Evolutionary conservation across 2,797 vertebrate genomes (phyloP).

Genomic region (Bradypus variegatus): DNA sequence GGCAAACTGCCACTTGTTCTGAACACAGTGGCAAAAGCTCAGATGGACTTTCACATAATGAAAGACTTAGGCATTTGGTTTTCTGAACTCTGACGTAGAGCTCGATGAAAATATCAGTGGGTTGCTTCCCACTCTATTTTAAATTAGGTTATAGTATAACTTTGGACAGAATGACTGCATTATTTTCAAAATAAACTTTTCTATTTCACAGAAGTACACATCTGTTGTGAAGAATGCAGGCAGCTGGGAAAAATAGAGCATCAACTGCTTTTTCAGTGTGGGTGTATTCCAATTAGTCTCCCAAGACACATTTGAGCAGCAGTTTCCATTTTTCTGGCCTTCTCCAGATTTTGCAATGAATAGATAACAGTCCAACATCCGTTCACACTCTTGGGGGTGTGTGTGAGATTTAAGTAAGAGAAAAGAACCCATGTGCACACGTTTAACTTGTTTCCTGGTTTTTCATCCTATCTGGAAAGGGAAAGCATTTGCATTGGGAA

Average conservation of each 20-base stretch:
- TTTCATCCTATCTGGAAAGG: neutral
- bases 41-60: neutral
- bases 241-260: neutral
- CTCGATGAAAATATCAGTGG: neutral
- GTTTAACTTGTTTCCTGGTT: neutral
- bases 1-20: neutral
- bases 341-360: neutral
- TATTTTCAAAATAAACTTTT: neutral
- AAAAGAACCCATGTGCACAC: fast-evolving
- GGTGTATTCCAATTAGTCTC: neutral
- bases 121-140: neutral
- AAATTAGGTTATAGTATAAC: neutral
- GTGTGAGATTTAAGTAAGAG: fast-evolving
- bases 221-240: neutral
- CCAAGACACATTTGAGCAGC: neutral
- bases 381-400: neutral
- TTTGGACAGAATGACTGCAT: neutral
- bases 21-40: neutral
- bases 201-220: neutral
- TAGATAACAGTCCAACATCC: too few relatives aligned
- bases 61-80: neutral
- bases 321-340: neutral
- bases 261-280: fast-evolving
- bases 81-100: neutral
- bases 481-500: neutral